Conservation (phyloP, 2,888 invertebrate species). For the Eupithecia subfuscata region DNA sequence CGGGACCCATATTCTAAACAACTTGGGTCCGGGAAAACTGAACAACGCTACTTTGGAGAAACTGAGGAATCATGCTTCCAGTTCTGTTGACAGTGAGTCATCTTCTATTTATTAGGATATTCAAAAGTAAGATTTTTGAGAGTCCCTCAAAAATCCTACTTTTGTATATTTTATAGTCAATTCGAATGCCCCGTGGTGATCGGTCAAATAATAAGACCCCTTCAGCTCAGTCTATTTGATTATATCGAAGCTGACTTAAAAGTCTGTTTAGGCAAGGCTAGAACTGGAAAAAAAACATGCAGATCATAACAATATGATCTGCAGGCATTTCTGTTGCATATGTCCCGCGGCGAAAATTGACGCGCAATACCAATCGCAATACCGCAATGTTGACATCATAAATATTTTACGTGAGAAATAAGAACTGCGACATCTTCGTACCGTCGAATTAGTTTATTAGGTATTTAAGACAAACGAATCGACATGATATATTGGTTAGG, state of each 20-base stretch:
- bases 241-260: not conserved
- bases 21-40: slow-evolving; percentile 78
- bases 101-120: not conserved
- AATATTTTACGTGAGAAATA: not conserved
- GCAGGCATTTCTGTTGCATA: no score
- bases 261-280: no score
- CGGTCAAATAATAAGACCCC: no score
- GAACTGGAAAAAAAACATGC: no score
- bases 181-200: no score
- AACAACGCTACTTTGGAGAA: slow-evolving; percentile 86
- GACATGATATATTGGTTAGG: not conserved
- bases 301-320: no score
- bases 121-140: no score
- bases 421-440: not conserved
- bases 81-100: slow-evolving; percentile 75
- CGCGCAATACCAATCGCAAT: no score
- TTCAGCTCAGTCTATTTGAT: not conserved
- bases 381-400: not conserved
- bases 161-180: not conserved
- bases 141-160: not conserved
- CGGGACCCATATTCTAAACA: slow-evolving; percentile 83
- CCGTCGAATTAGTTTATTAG: not conserved
- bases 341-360: no score
- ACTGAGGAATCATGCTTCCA: slow-evolving; percentile 78
- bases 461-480: not conserved